Conservation (phyloP, 2,888 invertebrate species). For the Sceliomorpha sp. region DNA sequence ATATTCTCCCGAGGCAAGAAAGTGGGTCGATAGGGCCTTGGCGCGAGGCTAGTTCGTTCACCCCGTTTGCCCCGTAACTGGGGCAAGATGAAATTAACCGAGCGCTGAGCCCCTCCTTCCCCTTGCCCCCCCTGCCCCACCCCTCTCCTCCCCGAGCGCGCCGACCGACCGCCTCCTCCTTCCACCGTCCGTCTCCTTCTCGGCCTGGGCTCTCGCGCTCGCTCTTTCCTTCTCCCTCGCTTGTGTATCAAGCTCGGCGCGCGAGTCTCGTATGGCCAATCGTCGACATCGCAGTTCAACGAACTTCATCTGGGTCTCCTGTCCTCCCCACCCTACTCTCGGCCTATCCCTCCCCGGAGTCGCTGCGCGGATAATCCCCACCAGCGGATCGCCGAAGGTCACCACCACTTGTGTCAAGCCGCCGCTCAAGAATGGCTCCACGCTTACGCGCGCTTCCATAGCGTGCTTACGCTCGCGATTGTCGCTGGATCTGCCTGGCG, state of each 20-base stretch:
- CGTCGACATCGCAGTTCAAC: slow-evolving; percentile 77
- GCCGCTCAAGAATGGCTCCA: slow-evolving; percentile 48
- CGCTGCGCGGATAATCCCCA: slow-evolving; percentile 60
- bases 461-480: slow-evolving; percentile 19
- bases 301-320: slow-evolving; percentile 78
- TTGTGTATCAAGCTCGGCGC: slow-evolving; percentile 44
- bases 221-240: slow-evolving; percentile 48
- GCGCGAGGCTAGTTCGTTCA: slow-evolving; percentile 84
- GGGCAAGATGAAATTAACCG: slow-evolving; percentile 85
- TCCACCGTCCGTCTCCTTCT: slow-evolving; percentile 40
- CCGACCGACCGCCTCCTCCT: slow-evolving; percentile 67
- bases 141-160: too few species aligned
- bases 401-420: slow-evolving; percentile 66
- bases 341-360: slow-evolving; percentile 27
- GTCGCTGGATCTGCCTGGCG: too few species aligned
- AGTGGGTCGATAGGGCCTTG: slow-evolving; percentile 79
- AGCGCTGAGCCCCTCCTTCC: slow-evolving; percentile 71
- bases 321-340: slow-evolving; percentile 50
- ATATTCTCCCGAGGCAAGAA: slow-evolving; percentile 66
- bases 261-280: slow-evolving; percentile 72
- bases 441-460: slow-evolving; percentile 45
- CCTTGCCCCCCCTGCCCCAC: too few species aligned
- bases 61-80: slow-evolving; percentile 83
- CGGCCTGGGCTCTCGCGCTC: slow-evolving; percentile 29
- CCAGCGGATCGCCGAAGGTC: slow-evolving; percentile 73